These are phyloP conservation scores for Stigmatopora argus DNA, from an alignment of 2,113 vertebrate genomes.

Conservation along the genomic window DNA sequence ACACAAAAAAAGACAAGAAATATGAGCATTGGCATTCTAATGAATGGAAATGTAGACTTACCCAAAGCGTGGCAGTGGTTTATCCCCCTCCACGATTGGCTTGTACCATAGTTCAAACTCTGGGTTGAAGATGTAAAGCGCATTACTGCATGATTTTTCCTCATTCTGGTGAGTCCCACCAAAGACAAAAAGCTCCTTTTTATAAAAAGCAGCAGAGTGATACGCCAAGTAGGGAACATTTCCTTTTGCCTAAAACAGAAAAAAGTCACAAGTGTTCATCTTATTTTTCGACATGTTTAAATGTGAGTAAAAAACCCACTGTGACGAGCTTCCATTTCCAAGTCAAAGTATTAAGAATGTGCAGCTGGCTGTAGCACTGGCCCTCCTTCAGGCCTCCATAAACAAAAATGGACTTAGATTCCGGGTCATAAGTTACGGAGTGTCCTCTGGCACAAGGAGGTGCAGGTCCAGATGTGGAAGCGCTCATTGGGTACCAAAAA, in stretches of 20 bases:
- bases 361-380: conserved; percentile 65
- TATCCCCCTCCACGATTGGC: conserved; percentile 83
- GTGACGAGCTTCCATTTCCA: conserved; percentile 81
- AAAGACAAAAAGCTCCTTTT: conserved; percentile 82
- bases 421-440: conserved; percentile 80
- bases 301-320: conserved; percentile 65
- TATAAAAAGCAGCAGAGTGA: conserved; percentile 80
- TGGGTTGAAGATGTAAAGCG: conserved; percentile 83
- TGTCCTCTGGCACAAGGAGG: conserved; percentile 71
- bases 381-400: conserved; percentile 78
- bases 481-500: conserved; percentile 80
- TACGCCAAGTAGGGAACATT: conserved; percentile 74
- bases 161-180: conserved; percentile 73
- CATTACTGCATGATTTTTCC: conserved; percentile 73
- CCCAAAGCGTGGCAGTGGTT: conserved; percentile 81
- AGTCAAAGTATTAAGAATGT: conserved; percentile 77
- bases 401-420: conserved; percentile 77
- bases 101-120: conserved; percentile 88
- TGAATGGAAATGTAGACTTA: conserved; percentile 57
- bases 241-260: conserved; percentile 73
- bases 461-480: conserved; percentile 49
- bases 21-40: neutral
- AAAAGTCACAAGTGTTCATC: neutral
- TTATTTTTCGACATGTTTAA: neutral
- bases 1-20: neutral